phyloP scores from a whole-genome alignment of 2,888 invertebrate species.

The Nephrotoma appendiculata region DNA sequence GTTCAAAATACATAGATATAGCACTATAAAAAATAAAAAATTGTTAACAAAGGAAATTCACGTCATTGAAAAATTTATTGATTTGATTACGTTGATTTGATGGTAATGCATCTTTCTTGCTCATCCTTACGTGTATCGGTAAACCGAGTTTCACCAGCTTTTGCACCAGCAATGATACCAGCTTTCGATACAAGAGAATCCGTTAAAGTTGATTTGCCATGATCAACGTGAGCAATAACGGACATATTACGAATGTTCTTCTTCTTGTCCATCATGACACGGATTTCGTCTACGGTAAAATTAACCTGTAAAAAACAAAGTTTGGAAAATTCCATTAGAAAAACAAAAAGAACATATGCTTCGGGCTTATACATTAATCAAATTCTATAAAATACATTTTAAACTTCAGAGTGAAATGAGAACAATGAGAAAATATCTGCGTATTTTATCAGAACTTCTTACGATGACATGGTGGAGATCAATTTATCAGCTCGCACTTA shows the following conservation, averaged over 20 bases:
- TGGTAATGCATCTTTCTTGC: conserved; percentile 99
- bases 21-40: conserved; percentile 46
- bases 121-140: conserved; percentile 99
- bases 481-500: not conserved
- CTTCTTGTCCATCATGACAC: conserved; percentile 99
- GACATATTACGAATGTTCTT: conserved; percentile 99
- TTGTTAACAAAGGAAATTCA: conserved; percentile 10
- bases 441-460: not conserved
- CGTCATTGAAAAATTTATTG: conserved; percentile 13
- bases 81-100: conserved; percentile 91
- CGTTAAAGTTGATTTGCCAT: conserved; percentile 98
- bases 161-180: conserved; percentile 97
- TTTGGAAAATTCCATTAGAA: not conserved
- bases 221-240: conserved; percentile 99
- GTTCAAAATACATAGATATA: conserved; percentile 98
- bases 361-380: not conserved
- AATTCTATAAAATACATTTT: not conserved
- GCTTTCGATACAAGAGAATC: conserved; percentile 99
- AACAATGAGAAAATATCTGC: not conserved
- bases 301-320: conserved; percentile 67
- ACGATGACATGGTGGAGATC: not conserved
- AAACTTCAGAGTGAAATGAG: not conserved
- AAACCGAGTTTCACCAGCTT: conserved; percentile 98
- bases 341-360: not conserved
- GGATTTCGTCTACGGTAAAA: conserved; percentile 99